phyloP scores from a whole-genome alignment of 2,797 vertebrate genomes.

The Peromyscus attwateri region DNA sequence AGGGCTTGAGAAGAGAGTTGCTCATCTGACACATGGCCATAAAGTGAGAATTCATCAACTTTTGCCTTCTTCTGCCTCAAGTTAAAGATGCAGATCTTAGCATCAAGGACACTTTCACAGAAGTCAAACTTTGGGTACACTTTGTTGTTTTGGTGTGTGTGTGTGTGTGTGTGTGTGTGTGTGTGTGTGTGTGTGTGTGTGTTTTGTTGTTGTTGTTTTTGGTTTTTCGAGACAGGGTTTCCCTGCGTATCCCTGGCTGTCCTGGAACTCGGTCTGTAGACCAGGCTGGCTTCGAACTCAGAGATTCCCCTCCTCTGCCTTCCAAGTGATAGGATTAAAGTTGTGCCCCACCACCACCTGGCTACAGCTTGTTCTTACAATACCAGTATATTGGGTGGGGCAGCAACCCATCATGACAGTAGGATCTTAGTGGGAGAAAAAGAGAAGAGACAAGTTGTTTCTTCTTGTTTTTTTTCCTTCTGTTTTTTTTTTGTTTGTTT shows the following conservation, averaged over 20 bases:
- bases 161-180: not conserved
- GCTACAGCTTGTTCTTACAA: not conserved
- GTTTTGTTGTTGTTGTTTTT: too few species aligned
- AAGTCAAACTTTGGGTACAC: not conserved
- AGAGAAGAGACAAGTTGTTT: not conserved
- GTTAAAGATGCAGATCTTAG: not conserved
- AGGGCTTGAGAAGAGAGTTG: not conserved
- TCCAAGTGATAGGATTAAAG: too few species aligned
- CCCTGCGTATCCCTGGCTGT: too few species aligned
- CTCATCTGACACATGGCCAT: not conserved
- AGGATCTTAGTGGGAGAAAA: not conserved
- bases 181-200: not conserved
- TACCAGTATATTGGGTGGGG: too few species aligned
- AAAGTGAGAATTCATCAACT: not conserved
- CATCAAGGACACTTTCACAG: not conserved
- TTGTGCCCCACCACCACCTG: too few species aligned
- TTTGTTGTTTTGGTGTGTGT: not conserved
- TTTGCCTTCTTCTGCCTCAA: not conserved
- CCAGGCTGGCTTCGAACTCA: too few species aligned
- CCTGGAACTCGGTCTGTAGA: too few species aligned
- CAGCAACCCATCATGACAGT: not conserved
- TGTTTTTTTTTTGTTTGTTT: too few species aligned
- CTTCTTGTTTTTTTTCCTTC: too few species aligned
- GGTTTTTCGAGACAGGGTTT: too few species aligned
- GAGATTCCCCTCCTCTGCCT: too few species aligned